Base-by-base conservation (phyloP, 1,140 invertebrate species). In the Drosophila pachea region DNA sequence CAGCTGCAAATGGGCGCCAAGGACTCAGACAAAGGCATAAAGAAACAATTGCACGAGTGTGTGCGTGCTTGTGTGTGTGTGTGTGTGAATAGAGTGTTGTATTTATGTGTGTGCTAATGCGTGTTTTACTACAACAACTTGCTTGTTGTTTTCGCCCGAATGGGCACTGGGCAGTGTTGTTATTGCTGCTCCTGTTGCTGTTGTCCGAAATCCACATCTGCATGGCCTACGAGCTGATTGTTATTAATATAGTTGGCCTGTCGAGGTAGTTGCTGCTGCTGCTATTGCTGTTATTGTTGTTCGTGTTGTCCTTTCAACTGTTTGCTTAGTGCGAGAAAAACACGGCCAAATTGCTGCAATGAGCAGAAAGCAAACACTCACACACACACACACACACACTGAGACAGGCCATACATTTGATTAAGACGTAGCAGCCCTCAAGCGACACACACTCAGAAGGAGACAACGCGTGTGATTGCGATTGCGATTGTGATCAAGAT, bases 121-220 rank as follows among this genome's bases (percentile, higher is more conserved):
- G 64, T 70, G 68, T 66, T 55, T 42, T 53, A 32, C 36, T 36
- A 67, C 50, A 63, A 52, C 61, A 47, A 65, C 31, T 66, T 71
- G 68, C 61, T 66, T 74, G 68, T 74, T 71, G 63, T 67, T 74
- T 63, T 74, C 68, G 58, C 47, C 63, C 71, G 68, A 74, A 74
- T 72, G 61, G 59, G 31, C 72, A 54, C 32, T 48, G 16, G 38
- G 16, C 48, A 22, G 53, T 66, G 68, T 49, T 68, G 59, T 64
- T 69, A 65, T 69, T 69, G 67, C 53, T 66, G 68, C 42, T 68
- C 53, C 56, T 69, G 58, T 69, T 69, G 67, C 53, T 71, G 42
- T 63, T 69, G 71, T 36, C 49, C 38, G 69, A 68, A 72, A 68
- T 63, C 54, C 58, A 68, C 73, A 74, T 74, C 73, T 72, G 49